Conservation (phyloP, 2,113 vertebrate species). For the Hirundichthys speculiger region DNA sequence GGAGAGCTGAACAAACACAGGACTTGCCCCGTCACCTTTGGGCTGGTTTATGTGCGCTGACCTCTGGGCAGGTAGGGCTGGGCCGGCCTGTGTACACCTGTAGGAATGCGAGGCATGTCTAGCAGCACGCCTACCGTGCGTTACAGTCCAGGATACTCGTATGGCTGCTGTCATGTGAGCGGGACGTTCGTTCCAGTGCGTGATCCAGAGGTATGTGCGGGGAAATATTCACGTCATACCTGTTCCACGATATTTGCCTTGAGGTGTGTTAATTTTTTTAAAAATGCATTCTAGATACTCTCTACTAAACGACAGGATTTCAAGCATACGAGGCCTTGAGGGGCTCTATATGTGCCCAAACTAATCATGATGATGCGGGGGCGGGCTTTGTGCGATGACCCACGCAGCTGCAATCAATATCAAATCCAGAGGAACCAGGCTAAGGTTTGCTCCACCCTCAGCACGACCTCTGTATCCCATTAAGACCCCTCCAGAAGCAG, state of each 20-base stretch:
- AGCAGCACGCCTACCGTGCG: not conserved
- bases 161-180: not conserved
- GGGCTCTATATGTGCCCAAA: no score
- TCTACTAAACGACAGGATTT: no score
- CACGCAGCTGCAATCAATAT: no score
- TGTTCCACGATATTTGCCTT: not conserved
- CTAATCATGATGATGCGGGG: no score
- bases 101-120: constrained; percentile 48
- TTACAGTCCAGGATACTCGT: not conserved
- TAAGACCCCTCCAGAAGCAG: no score
- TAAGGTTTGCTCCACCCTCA: no score
- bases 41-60: constrained; percentile 19
- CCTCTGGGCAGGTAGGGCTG: constrained; percentile 30
- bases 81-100: constrained; percentile 20
- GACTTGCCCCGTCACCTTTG: not conserved
- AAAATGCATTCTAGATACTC: no score
- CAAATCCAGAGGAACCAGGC: no score
- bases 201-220: constrained; percentile 2
- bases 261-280: no score
- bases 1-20: not conserved
- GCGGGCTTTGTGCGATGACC: no score
- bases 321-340: no score
- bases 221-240: not conserved
- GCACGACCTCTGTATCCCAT: no score
- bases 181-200: not conserved